These are phyloP conservation scores for Luehdorfia chinensis DNA, from an alignment of 1,140 invertebrate genomes.

Conservation along the genomic window DNA sequence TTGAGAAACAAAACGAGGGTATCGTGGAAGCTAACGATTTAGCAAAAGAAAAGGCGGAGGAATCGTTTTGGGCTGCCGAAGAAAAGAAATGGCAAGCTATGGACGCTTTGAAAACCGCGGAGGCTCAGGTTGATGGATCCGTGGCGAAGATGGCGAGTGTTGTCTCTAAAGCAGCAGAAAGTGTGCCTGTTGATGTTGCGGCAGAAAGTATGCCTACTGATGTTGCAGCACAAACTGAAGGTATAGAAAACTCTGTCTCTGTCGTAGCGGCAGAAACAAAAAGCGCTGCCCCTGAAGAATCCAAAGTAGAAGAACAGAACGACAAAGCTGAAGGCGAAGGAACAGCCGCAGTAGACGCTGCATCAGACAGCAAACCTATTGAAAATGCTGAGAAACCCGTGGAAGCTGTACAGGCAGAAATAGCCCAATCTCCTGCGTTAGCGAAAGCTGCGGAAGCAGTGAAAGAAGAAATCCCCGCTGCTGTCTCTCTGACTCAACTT, in stretches of 20 bases:
- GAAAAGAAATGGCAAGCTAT: slow-evolving; percentile 50
- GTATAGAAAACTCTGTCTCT: slow-evolving; percentile 18
- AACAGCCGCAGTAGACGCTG: slow-evolving; percentile 17
- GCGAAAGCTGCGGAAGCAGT: slow-evolving; percentile 13
- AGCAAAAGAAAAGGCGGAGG: slow-evolving; percentile 35
- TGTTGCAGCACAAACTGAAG: slow-evolving; percentile 10
- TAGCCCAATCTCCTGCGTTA: slow-evolving; percentile 14
- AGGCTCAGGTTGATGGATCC: slow-evolving; percentile 41
- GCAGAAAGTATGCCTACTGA: slow-evolving; percentile 10
- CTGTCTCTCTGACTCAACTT: background rate
- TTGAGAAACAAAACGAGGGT: slow-evolving; percentile 42
- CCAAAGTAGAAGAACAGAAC: slow-evolving; percentile 12
- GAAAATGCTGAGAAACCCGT: slow-evolving; percentile 5
- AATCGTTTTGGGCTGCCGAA: slow-evolving; percentile 39
- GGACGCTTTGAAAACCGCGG: slow-evolving; percentile 37
- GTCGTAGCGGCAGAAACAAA: slow-evolving; percentile 17
- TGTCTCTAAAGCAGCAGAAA: slow-evolving; percentile 35
- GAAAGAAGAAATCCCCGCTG: background rate
- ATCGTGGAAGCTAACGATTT: slow-evolving; percentile 31
- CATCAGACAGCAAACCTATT: slow-evolving; percentile 6
- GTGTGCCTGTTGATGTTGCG: slow-evolving; percentile 34
- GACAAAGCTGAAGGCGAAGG: slow-evolving; percentile 18
- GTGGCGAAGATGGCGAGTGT: slow-evolving; percentile 25
- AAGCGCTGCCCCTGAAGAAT: slow-evolving; percentile 5
- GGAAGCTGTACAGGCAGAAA: slow-evolving; percentile 7